Conservation (phyloP, 2,797 vertebrate species). For the Amniataba percoides region DNA sequence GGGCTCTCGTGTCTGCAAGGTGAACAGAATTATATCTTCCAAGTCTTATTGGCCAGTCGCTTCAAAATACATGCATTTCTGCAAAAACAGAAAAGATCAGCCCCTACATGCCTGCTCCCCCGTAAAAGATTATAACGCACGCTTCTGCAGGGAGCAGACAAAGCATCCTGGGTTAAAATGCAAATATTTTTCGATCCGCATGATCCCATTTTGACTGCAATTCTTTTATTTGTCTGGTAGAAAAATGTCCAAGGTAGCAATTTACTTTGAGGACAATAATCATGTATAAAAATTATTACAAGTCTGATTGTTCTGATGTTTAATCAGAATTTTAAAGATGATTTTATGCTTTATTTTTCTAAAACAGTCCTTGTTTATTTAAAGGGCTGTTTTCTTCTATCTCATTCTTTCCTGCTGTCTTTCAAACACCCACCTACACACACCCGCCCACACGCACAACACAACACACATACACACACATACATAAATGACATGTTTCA, state of each 20-base stretch:
- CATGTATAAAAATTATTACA: conserved; percentile 26
- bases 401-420: conserved; percentile 11
- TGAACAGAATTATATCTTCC: conserved; percentile 18
- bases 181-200: conserved; percentile 30
- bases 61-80: conserved; percentile 38
- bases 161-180: conserved; percentile 35
- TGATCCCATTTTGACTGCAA: conserved; percentile 23
- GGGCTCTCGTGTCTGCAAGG: conserved; percentile 1
- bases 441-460: no score
- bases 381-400: conserved; percentile 4
- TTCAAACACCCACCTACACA: conserved; percentile 9
- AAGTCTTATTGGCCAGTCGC: conserved; percentile 1
- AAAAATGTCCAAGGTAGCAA: conserved; percentile 31
- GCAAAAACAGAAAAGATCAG: conserved; percentile 29
- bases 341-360: conserved; percentile 11
- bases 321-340: conserved; percentile 4
- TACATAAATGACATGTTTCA: conserved; percentile 44
- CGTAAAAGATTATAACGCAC: conserved; percentile 27
- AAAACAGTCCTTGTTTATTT: conserved; percentile 17
- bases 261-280: conserved; percentile 46
- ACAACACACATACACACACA: conserved; percentile 20
- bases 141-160: conserved; percentile 32
- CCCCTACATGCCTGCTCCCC: neutral
- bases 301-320: conserved; percentile 22
- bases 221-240: conserved; percentile 14